Evolutionary conservation across 2,113 vertebrate species (phyloP), one percentile per base, ranked within the genome.

Genomic region (Pseudonaja textilis): DNA sequence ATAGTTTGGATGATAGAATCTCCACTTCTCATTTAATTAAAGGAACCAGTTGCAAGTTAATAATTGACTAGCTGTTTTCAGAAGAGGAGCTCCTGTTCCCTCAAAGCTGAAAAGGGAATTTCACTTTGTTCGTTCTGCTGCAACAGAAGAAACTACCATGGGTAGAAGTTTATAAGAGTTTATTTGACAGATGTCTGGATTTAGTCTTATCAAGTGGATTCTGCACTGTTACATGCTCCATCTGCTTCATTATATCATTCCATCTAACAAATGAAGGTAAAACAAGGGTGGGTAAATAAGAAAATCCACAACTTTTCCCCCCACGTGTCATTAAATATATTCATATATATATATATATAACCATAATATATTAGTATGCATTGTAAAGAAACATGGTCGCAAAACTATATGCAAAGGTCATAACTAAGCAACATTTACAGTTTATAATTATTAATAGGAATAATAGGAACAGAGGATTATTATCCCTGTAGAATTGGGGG

Each of bases 311-410:
- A 98, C 97, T 98, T 98, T 93, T 97, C 97, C 42, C 98, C 61
- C 91, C 97, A 98, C 97, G 97, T 98, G 98, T 99, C 98, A 99
- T 99, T 99, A 99, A 99, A 99, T 99, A 99, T 99, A 99, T 99
- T 99, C 98, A 99, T 99, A 99, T 99, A 81, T 81, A 99, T 99
- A 81, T 81, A 99, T 81, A 99, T 99, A 99, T 99, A 99, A 99
- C 99, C 98, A 98, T 99, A 99, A 99, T 99, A 99, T 99, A 99
- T 99, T 99, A 99, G 99, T 99, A 99, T 98, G 98, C 98, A 99
- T 98, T 97, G 98, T 98, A 98, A 98, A 98, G 98, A 98, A 98
- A 97, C 98, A 98, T 97, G 90, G 97, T 98, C 97, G 97, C 97
- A 94, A 98, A 98, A 97, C 97, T 97, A 97, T 97, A 97, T 97